Conservation (phyloP, 1,140 invertebrate genomes). For the Eueides isabella region DNA sequence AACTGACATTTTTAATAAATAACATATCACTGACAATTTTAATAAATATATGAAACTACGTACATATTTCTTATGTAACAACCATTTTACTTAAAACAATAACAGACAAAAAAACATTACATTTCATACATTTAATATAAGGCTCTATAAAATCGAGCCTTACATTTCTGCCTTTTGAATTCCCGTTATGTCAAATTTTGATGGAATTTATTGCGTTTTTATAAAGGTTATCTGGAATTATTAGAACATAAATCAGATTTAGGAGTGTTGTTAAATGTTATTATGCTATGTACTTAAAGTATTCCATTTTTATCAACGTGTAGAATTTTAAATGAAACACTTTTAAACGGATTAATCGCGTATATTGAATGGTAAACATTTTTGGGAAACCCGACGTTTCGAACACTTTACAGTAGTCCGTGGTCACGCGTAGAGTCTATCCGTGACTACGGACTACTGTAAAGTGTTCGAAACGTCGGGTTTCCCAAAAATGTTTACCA, state of each 20-base stretch:
- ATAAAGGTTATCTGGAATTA: conserved; percentile 6
- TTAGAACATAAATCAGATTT: conserved; percentile 8
- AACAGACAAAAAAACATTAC: not conserved
- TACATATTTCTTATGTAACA: not conserved
- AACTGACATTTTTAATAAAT: no score
- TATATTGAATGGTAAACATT: no score
- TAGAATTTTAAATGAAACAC: not conserved
- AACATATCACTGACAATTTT: not conserved
- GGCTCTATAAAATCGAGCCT: not conserved
- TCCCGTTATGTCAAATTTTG: conserved; percentile 6
- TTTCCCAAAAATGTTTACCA: no score
- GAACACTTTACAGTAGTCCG: no score
- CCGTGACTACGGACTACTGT: no score
- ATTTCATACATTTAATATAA: not conserved
- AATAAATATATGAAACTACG: not conserved
- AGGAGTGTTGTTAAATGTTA: conserved; percentile 6
- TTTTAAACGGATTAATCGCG: no score
- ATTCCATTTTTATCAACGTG: not conserved
- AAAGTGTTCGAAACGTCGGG: no score
- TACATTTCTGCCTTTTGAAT: conserved; percentile 10
- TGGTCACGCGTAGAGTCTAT: no score
- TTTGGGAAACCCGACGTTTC: no score
- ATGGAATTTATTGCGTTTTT: conserved; percentile 8
- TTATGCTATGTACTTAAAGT: not conserved
- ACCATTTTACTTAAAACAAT: not conserved